Conservation (phyloP, 2,113 vertebrate genomes). For the Limanda limanda region DNA sequence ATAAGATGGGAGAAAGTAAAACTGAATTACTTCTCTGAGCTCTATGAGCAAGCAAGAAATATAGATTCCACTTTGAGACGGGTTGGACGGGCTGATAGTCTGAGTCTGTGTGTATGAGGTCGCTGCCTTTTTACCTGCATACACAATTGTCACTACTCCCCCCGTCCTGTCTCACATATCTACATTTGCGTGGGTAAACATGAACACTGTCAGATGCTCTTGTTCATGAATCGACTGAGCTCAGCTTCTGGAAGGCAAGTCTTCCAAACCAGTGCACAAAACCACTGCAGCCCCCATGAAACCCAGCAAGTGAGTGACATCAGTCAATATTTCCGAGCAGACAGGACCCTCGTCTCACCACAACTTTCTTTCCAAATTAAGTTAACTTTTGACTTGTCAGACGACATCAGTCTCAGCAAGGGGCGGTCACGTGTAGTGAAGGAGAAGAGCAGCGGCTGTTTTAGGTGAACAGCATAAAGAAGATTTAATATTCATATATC, state of each 20-base stretch:
- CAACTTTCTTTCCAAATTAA: constrained; percentile 39
- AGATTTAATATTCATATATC: too few relatives aligned
- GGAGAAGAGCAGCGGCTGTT: not conserved
- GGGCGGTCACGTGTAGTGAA: not conserved
- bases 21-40: too few relatives aligned
- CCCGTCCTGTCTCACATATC: constrained; percentile 12
- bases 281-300: constrained; percentile 7
- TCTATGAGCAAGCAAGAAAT: too few relatives aligned
- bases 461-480: too few relatives aligned
- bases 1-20: not conserved
- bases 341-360: constrained; percentile 18
- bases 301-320: constrained; percentile 18
- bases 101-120: not conserved
- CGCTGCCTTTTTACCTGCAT: constrained; percentile 1
- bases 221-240: constrained; percentile 34
- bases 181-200: constrained; percentile 22
- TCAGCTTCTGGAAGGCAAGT: constrained; percentile 18
- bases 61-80: too few relatives aligned
- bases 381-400: constrained; percentile 39
- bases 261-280: constrained; percentile 64
- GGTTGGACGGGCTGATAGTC: not conserved
- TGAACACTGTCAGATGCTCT: constrained; percentile 4
- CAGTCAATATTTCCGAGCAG: constrained; percentile 62
- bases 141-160: not conserved
- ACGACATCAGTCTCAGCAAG: constrained; percentile 34